A percentile compares a stretch with the other conserved stretches of the same genome.
phyloP scores from a whole-genome alignment of 2,888 invertebrate species.

The Xylota sylvarum region DNA sequence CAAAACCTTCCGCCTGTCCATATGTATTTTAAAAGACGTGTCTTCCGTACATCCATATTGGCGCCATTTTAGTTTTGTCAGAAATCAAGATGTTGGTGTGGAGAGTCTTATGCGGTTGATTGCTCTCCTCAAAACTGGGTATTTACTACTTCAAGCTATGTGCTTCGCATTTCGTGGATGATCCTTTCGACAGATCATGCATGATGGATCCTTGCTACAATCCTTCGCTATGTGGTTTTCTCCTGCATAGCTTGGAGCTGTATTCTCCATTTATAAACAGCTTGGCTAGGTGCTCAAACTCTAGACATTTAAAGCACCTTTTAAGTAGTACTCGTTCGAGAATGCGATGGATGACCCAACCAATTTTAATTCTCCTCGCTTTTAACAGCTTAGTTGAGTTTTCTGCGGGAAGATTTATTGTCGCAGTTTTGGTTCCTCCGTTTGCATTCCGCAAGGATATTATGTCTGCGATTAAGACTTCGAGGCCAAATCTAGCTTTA shows the following conservation, averaged over 20 bases:
- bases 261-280: background rate
- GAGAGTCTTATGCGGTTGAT: background rate
- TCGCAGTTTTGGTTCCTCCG: no score
- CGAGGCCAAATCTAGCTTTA: no score
- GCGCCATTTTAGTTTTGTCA: no score
- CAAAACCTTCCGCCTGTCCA: background rate
- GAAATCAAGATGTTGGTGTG: background rate
- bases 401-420: no score
- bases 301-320: no score
- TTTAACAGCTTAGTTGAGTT: no score
- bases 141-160: background rate
- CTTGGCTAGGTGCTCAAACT: no score
- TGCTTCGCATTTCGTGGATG: background rate
- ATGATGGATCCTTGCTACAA: background rate
- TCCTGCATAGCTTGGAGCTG: background rate
- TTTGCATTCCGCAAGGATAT: no score
- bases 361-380: no score
- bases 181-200: background rate
- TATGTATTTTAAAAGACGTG: background rate
- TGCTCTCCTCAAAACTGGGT: constrained; percentile 21
- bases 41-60: background rate
- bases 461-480: no score
- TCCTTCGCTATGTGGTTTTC: constrained; percentile 34
- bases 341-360: no score
- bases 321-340: no score